Evolutionary conservation across 2,888 invertebrate species (phyloP), one percentile per base, ranked within the genome.

Genomic region (Trissoscelio sp.): DNA sequence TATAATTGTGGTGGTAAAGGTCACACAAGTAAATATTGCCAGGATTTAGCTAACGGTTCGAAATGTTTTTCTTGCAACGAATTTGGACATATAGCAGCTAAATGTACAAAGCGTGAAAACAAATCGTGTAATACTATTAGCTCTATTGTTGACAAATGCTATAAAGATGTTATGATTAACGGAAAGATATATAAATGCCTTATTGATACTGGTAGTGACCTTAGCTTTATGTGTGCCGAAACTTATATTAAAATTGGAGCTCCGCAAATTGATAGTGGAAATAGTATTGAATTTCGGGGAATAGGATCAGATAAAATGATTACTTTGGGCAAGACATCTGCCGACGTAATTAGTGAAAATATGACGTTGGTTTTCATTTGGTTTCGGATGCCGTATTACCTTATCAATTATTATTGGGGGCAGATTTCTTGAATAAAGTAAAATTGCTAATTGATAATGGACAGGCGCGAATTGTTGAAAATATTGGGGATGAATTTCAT

Each of bases 131-230:
- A 46, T 79, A 16, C 16, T 16, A 31, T 44, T 3, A 6, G 20
- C 7, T 18, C 18, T 18, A 9, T 7, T 18, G 20, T 2, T 9
- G 9, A 18, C 9, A 44, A 44, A 18, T 53, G 28, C 14, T 53
- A 53, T 28, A 53, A 28, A 14, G 14, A 6, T 12, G 28, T 53
- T n/a, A 6, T 0, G 3, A 70, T 83, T 44, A 62, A 66, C 44
- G 79, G 72, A 3, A 34, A 34, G 12, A 39, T 16, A 18, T 28
- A 81, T 7, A 42, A 57, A 12, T 75, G 75, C 7, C 53, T 81
- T 3, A 74, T 82, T 16, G 82, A 80, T 46, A 62, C 80, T 11
- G 80, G 78, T 0, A 83, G 83, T 11, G 82, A 83, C 51, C n/a
- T 81, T 7, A 57, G 28, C 16, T 28, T 81, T 14, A 57, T 83